Conservation (phyloP, 2,888 invertebrate species). For the Sepiola atlantica region DNA sequence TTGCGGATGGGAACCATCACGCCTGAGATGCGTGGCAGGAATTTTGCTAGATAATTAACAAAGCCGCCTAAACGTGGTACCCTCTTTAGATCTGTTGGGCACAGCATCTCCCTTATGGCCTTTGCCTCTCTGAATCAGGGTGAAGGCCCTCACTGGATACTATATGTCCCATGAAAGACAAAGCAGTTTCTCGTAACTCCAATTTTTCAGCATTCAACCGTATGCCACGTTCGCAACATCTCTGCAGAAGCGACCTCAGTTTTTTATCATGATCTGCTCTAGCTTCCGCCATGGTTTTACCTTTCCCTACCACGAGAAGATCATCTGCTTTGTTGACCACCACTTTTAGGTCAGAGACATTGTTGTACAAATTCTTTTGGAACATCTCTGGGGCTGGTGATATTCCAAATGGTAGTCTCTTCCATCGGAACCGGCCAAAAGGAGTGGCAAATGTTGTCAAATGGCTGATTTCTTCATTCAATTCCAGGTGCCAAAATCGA, state of each 20-base stretch:
- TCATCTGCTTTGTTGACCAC: conserved; percentile 54
- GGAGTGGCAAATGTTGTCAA: conserved; percentile 51
- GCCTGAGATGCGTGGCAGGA: conserved; percentile 54
- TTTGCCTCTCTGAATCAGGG: not conserved
- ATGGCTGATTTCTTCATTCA: conserved; percentile 49
- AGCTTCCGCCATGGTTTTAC: not conserved
- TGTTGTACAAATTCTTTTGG: conserved; percentile 50
- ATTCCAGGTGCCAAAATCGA: conserved; percentile 49
- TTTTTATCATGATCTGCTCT: conserved; percentile 52
- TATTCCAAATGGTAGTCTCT: conserved; percentile 53
- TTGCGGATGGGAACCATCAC: conserved; percentile 54
- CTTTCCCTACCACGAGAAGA: conserved; percentile 52
- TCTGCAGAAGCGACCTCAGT: conserved; percentile 33
- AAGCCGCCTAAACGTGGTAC: not conserved
- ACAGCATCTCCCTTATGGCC: too few species aligned
- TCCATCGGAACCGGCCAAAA: conserved; percentile 49
- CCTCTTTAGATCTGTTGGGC: too few species aligned
- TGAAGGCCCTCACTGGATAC: not conserved
- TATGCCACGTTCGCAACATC: conserved; percentile 34
- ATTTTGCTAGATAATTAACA: conserved; percentile 55
- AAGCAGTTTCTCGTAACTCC: not conserved
- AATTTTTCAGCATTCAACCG: conserved; percentile 49
- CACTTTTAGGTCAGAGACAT: conserved; percentile 51
- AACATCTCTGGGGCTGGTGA: conserved; percentile 52
- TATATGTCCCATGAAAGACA: not conserved